These are phyloP conservation scores for Malurus alboscapulatus DNA, from an alignment of 2,113 vertebrate genomes.

Conservation along the genomic window DNA sequence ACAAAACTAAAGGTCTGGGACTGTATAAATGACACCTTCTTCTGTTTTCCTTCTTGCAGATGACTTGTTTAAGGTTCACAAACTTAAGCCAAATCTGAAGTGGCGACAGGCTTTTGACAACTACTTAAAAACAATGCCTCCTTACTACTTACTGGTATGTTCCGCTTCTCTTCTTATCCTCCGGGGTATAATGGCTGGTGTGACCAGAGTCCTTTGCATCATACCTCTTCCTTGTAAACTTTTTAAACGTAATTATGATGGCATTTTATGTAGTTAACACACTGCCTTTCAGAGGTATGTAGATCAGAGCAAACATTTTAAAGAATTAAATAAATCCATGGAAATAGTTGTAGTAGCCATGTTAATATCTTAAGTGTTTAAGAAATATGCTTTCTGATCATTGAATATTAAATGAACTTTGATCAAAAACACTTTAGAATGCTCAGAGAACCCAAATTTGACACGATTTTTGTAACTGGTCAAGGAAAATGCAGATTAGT, in stretches of 20 bases:
- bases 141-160: slow-evolving; percentile 85
- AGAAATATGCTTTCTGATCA: not conserved
- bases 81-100: slow-evolving; percentile 85
- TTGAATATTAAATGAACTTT: not conserved
- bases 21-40: not conserved
- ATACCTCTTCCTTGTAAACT: slow-evolving; percentile 31
- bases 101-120: slow-evolving; percentile 84
- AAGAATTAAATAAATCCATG: not conserved
- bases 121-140: slow-evolving; percentile 87
- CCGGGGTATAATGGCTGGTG: slow-evolving; percentile 15
- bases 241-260: not conserved
- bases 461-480: not conserved
- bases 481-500: not conserved
- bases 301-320: not conserved
- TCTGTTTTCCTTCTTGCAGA: slow-evolving; percentile 76
- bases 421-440: not conserved
- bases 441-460: not conserved
- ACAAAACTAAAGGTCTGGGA: not conserved
- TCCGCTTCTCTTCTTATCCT: not conserved
- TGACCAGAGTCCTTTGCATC: slow-evolving; percentile 4
- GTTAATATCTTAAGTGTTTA: not conserved
- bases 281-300: slow-evolving; percentile 31
- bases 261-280: not conserved
- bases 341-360: not conserved
- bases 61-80: slow-evolving; percentile 87